These are phyloP conservation scores for Ridgeia piscesae DNA, from an alignment of 1,140 invertebrate species.

Conservation along the genomic window DNA sequence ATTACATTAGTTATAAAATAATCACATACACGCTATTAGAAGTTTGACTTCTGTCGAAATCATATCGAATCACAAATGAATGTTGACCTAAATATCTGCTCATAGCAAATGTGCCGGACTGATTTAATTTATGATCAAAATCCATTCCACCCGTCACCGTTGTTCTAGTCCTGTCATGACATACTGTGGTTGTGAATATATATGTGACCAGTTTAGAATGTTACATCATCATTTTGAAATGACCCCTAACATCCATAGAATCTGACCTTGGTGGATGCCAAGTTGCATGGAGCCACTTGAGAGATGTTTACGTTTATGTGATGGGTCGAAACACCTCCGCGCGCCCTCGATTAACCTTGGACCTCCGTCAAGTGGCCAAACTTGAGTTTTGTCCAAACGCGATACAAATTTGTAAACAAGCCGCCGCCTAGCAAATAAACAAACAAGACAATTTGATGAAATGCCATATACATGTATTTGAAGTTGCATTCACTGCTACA, in stretches of 20 bases:
- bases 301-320: neutral
- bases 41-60: neutral
- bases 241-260: neutral
- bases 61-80: neutral
- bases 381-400: neutral
- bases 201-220: neutral
- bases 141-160: neutral
- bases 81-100: neutral
- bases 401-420: neutral
- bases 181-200: neutral
- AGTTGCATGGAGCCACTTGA: neutral
- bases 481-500: too few species aligned
- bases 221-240: neutral
- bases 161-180: neutral
- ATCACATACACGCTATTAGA: neutral
- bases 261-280: neutral
- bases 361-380: neutral
- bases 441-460: neutral
- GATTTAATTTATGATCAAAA: neutral
- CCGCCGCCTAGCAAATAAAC: neutral
- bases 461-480: neutral
- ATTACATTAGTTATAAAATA: neutral
- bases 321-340: neutral
- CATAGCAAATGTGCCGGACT: neutral
- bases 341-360: neutral